Percentiles rank a stretch among this genome's conserved stretches.
phyloP scores from a whole-genome alignment of 2,113 vertebrate species.

The Bostrychus sinensis region DNA sequence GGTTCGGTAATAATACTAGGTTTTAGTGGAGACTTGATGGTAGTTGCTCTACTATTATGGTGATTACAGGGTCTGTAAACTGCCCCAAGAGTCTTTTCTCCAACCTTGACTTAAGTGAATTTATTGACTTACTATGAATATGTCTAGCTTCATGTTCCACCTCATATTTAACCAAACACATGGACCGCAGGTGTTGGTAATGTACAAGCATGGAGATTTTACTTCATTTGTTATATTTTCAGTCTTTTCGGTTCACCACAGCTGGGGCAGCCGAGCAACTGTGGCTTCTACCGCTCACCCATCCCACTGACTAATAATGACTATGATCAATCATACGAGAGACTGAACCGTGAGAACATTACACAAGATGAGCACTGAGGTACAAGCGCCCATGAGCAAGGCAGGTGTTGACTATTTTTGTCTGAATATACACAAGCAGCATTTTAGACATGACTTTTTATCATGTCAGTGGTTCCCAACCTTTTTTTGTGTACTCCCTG shows the following conservation, averaged over 20 bases:
- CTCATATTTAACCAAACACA: background rate
- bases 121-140: background rate
- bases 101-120: background rate
- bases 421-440: slow-evolving; percentile 8
- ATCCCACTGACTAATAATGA: slow-evolving; percentile 59
- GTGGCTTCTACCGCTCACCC: slow-evolving; percentile 17
- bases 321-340: slow-evolving; percentile 61
- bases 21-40: background rate
- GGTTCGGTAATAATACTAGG: background rate
- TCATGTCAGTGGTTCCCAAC: background rate
- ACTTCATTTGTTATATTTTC: background rate
- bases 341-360: slow-evolving; percentile 33
- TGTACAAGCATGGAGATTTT: background rate
- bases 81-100: background rate
- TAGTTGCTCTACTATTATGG: background rate
- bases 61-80: background rate
- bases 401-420: slow-evolving; percentile 48
- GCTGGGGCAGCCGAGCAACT: slow-evolving; percentile 26
- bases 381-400: slow-evolving; percentile 41
- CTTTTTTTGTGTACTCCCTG: too few relatives aligned
- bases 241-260: slow-evolving; percentile 23
- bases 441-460: background rate
- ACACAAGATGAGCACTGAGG: slow-evolving; percentile 33
- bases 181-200: background rate
- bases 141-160: background rate